Evolutionary conservation across 1,140 invertebrate genomes (phyloP).

Genomic region (Lepidostoma basale): DNA sequence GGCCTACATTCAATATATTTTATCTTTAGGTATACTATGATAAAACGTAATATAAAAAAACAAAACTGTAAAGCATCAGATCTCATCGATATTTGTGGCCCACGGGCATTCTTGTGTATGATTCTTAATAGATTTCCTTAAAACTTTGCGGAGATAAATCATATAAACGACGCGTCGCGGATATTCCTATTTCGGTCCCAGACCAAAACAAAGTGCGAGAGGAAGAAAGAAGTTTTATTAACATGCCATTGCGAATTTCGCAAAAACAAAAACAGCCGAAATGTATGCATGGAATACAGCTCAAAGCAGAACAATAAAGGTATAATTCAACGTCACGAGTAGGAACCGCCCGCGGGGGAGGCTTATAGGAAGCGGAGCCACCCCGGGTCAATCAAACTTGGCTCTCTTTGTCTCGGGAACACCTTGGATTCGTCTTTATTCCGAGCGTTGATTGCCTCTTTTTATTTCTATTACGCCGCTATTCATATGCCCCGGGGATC

Average conservation of each 20-base stretch:
- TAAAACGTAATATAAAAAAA: too few relatives aligned
- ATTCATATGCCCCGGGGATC: slow-evolving; percentile 44
- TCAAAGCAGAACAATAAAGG: slow-evolving; percentile 31
- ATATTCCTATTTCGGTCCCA: slow-evolving; percentile 3
- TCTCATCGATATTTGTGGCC: too few relatives aligned
- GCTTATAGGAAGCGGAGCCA: not conserved
- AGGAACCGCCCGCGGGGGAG: not conserved
- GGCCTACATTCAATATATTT: too few relatives aligned
- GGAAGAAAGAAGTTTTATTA: slow-evolving; percentile 28
- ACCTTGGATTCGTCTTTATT: slow-evolving; percentile 36
- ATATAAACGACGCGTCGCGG: too few relatives aligned
- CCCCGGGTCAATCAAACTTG: slow-evolving; percentile 32
- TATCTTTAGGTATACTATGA: too few relatives aligned
- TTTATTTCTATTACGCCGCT: slow-evolving; percentile 46
- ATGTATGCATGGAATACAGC: slow-evolving; percentile 26
- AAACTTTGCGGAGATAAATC: too few relatives aligned
- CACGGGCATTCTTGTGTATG: too few relatives aligned
- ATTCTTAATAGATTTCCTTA: too few relatives aligned
- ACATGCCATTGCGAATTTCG: slow-evolving; percentile 19
- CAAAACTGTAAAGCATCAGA: too few relatives aligned
- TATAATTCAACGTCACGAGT: slow-evolving; percentile 28
- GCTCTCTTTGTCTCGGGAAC: slow-evolving; percentile 40
- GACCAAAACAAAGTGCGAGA: slow-evolving; percentile 7
- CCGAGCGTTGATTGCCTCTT: slow-evolving; percentile 42
- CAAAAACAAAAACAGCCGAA: slow-evolving; percentile 29